phyloP scores from a whole-genome alignment of 2,888 invertebrate genomes.

The Bimastos eiseni region DNA sequence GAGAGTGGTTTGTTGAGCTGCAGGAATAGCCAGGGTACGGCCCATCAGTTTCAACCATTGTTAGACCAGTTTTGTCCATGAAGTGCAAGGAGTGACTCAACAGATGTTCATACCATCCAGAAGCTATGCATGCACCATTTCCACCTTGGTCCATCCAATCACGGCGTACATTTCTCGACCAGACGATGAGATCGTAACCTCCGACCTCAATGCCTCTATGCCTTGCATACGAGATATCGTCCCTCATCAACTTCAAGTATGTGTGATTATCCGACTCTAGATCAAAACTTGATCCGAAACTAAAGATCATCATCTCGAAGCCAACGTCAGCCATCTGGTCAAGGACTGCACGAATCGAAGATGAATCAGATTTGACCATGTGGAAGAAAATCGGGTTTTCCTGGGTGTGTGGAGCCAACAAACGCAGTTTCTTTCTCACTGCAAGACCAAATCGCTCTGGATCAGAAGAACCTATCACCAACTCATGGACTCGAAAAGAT shows the following conservation, averaged over 20 bases:
- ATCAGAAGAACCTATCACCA: constrained; percentile 41
- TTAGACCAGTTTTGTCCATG: constrained; percentile 42
- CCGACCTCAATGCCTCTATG: constrained; percentile 44
- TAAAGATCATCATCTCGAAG: constrained; percentile 46
- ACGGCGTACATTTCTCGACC: constrained; percentile 32
- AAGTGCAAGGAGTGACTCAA: constrained; percentile 34
- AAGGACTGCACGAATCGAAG: constrained; percentile 32
- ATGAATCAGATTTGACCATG: constrained; percentile 36
- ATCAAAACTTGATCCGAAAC: constrained; percentile 45
- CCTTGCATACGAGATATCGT: constrained; percentile 41
- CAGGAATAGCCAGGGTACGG: constrained; percentile 45
- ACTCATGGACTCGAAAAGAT: constrained; percentile 43
- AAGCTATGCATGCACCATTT: constrained; percentile 41
- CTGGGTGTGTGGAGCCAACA: constrained; percentile 46
- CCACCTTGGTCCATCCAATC: constrained; percentile 40
- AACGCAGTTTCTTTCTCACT: constrained; percentile 34
- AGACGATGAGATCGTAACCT: constrained; percentile 45
- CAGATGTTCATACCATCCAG: constrained; percentile 45
- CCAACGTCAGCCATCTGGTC: constrained; percentile 47
- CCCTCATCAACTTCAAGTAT: constrained; percentile 37
- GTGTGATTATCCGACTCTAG: constrained; percentile 41
- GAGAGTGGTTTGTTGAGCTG: constrained; percentile 39
- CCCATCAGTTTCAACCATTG: constrained; percentile 44
- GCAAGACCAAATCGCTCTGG: constrained; percentile 42
- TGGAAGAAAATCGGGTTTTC: constrained; percentile 47